Percentiles rank a stretch among this genome's conserved stretches.
These are phyloP conservation scores for Wiebesia pumilae DNA, from an alignment of 1,140 invertebrate species.

Conservation along the genomic window DNA sequence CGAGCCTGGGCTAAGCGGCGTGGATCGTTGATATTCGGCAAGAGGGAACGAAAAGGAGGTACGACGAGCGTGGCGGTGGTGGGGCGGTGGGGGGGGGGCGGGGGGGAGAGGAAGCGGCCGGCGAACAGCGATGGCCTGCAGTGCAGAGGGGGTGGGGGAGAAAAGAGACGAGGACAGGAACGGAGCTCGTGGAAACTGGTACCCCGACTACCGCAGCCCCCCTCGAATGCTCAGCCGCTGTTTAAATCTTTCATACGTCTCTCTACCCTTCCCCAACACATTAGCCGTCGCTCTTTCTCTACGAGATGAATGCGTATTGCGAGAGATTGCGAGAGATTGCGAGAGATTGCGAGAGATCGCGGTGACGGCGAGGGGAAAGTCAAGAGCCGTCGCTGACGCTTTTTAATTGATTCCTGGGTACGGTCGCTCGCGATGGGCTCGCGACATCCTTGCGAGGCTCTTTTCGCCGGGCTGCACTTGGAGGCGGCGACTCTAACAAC, in stretches of 20 bases:
- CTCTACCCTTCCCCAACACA: background rate
- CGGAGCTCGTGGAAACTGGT: slow-evolving; percentile 42
- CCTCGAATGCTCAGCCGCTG: background rate
- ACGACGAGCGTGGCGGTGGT: background rate
- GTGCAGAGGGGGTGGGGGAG: slow-evolving; percentile 36
- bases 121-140: background rate
- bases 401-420: slow-evolving; percentile 28
- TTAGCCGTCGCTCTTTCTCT: background rate
- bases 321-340: background rate
- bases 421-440: background rate
- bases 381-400: background rate
- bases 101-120: background rate
- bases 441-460: background rate
- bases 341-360: too few relatives aligned
- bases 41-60: slow-evolving; percentile 19
- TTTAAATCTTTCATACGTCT: background rate
- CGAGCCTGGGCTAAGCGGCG: slow-evolving; percentile 8
- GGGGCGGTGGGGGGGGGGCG: background rate
- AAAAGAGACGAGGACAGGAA: slow-evolving; percentile 5
- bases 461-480: background rate
- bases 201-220: background rate
- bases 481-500: background rate
- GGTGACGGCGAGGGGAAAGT: background rate
- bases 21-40: slow-evolving; percentile 38
- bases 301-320: slow-evolving; percentile 1